These are phyloP conservation scores for Cerastoderma edule DNA, from an alignment of 2,888 invertebrate genomes.

Conservation along the genomic window DNA sequence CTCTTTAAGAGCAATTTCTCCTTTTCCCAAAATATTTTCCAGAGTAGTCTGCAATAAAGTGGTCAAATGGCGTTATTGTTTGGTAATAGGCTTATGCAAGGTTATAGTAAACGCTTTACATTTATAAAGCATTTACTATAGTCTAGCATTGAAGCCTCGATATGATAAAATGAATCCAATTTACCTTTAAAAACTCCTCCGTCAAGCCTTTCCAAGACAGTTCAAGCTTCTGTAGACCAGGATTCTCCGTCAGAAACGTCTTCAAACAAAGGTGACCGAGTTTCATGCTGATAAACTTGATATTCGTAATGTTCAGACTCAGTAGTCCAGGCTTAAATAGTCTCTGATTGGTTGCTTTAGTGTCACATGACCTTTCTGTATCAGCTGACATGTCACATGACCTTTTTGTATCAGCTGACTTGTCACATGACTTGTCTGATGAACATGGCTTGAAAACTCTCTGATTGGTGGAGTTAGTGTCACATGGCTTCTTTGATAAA, in stretches of 20 bases:
- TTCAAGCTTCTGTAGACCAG: conserved; percentile 48
- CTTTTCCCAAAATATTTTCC: no score
- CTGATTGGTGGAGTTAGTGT: no score
- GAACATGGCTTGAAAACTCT: background rate
- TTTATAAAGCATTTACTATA: no score
- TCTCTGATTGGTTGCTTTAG: conserved; percentile 2
- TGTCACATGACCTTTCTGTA: background rate
- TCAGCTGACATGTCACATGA: no score
- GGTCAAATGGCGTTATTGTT: no score
- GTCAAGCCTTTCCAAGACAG: conserved; percentile 62
- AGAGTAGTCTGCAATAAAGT: no score
- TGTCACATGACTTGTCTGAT: background rate
- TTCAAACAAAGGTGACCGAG: conserved; percentile 52
- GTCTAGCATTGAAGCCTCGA: no score
- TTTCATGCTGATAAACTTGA: conserved; percentile 45
- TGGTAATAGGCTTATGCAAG: no score
- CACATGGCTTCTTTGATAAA: background rate
- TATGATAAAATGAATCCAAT: no score
- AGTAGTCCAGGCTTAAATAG: conserved; percentile 43
- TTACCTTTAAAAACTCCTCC: conserved; percentile 49
- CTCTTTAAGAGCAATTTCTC: no score
- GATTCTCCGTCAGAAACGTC: conserved; percentile 51
- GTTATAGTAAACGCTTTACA: no score
- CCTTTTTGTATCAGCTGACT: no score
- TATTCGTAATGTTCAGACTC: conserved; percentile 54